phyloP scores from a whole-genome alignment of 2,888 invertebrate species.

The Copidosoma aretas region DNA sequence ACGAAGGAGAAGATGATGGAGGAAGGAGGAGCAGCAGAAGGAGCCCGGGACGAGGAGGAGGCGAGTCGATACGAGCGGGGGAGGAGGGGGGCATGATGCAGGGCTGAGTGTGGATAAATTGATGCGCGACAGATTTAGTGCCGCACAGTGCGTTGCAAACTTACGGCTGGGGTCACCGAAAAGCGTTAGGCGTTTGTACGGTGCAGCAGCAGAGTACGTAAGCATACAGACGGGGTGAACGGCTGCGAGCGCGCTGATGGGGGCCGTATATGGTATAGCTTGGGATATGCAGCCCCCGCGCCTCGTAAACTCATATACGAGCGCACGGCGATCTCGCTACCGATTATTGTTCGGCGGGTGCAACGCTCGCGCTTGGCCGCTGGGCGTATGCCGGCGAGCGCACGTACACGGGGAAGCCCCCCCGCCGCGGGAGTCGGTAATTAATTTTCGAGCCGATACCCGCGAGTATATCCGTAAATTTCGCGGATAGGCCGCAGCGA shows the following conservation, averaged over 20 bases:
- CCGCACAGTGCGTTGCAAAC: too few species aligned
- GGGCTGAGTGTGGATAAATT: constrained; percentile 35
- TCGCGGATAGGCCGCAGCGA: too few species aligned
- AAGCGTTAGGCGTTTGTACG: constrained; percentile 4
- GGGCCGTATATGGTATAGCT: constrained; percentile 14
- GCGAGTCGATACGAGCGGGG: constrained; percentile 4
- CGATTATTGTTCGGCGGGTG: background rate
- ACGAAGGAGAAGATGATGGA: constrained; percentile 21
- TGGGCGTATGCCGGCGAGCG: too few species aligned
- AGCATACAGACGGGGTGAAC: background rate
- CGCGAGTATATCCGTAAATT: too few species aligned
- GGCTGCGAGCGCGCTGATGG: background rate
- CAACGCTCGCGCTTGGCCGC: background rate
- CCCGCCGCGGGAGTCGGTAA: too few species aligned
- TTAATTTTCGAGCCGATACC: too few species aligned
- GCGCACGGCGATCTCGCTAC: background rate
- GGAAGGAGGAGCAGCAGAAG: constrained; percentile 24
- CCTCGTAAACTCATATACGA: background rate
- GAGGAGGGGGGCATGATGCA: constrained; percentile 8
- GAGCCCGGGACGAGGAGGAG: constrained; percentile 19
- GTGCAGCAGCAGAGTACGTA: background rate
- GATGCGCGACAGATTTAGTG: constrained; percentile 30
- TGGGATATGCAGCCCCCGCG: background rate
- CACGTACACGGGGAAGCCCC: too few species aligned
- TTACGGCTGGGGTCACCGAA: constrained; percentile 6